Base-by-base conservation (phyloP, 2,113 vertebrate species). In the Poeciliopsis turrubarensis region DNA sequence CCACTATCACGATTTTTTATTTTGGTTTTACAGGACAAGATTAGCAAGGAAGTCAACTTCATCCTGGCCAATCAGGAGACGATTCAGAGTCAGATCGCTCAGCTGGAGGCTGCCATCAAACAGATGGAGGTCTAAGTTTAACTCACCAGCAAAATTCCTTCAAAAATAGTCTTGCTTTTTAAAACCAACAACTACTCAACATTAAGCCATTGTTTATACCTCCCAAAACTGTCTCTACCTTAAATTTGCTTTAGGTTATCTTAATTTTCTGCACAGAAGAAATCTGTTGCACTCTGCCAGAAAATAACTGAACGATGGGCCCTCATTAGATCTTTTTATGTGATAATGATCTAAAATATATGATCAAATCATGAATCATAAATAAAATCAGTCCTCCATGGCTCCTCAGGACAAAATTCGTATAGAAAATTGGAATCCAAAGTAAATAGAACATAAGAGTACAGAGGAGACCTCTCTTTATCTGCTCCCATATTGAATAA, bases 61-160 rank as follows among this genome's bases (percentile, higher is more conserved):
- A 95, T 98, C 85, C 88, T 98, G 93, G 94, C 95, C 89, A 97
- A 97, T 87, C 97, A 99, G 93, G 97, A 98, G 90, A 95, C 87
- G 0, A 96, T 99, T 41, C 96, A 98, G 91, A 94, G 91, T 68
- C 98, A 99, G 92, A 97, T 98, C 86, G 95, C 93, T 0, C 95
- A 97, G 78, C 94, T 99, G 90, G 97, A 99, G 78, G 96, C 96
- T 77, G 95, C 94, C 0, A 95, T 97, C 79, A 95, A 96, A 83
- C 97, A 97, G 85, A 97, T 96, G 0, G 97, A 99, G 96, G 98
- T 47, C 15, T 65, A 73, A 15, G 31, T 1, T 70, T 60, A 47
- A 19, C 9, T 26, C 31, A 70, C 25, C 51, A 57, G 8, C 22
- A 3, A n/a, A n/a, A 57, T 25, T 57, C 7, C 10, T 57, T 6